Conservation (phyloP, 2,113 vertebrate species). For the Gyps fulvus region DNA sequence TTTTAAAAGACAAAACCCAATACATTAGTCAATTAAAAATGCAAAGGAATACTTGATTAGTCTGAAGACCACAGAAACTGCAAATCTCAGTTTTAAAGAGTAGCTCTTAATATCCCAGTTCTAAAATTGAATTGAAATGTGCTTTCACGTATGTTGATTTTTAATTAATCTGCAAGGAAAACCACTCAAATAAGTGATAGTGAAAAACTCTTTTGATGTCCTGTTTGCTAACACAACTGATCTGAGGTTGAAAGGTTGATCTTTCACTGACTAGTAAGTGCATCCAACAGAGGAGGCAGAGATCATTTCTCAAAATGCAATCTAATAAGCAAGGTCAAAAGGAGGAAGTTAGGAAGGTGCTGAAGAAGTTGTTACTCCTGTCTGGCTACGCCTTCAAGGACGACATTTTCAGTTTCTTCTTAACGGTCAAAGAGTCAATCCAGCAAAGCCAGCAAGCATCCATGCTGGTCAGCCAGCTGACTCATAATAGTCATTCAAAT, state of each 20-base stretch:
- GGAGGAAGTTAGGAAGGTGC: neutral
- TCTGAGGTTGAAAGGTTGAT: neutral
- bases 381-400: neutral
- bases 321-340: neutral
- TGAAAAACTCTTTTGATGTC: neutral
- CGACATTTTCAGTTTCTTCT: neutral
- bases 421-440: neutral
- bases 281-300: neutral
- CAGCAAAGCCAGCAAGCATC: neutral
- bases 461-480: neutral
- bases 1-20: neutral
- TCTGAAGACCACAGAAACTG: neutral
- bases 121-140: neutral
- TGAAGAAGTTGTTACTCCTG: neutral
- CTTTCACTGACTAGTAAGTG: neutral
- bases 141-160: neutral
- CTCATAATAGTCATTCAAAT: fast-evolving
- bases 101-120: neutral
- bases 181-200: neutral
- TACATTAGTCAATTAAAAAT: neutral
- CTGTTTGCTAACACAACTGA: neutral
- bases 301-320: neutral
- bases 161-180: neutral
- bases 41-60: neutral
- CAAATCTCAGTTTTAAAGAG: neutral